Percentiles rank a stretch among this genome's conserved stretches.
These are phyloP conservation scores for Drosophila orena DNA, from an alignment of 1,140 invertebrate species.

Conservation along the genomic window DNA sequence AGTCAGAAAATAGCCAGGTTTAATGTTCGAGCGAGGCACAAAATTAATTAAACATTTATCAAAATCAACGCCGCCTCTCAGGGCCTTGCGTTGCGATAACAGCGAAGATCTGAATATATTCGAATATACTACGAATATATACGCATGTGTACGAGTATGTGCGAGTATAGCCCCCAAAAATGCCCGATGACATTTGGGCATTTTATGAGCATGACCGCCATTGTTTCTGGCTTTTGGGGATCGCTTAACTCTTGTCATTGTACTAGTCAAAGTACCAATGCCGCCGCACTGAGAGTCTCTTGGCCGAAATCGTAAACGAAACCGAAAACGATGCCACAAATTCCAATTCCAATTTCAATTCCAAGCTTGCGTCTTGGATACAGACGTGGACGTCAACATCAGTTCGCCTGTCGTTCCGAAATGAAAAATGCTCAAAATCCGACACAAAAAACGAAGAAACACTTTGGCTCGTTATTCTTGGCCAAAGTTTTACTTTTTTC, in stretches of 20 bases:
- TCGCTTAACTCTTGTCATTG: slow-evolving; percentile 51
- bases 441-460: slow-evolving; percentile 56
- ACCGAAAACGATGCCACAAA: slow-evolving; percentile 60
- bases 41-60: slow-evolving; percentile 84
- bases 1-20: slow-evolving; percentile 80
- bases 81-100: slow-evolving; percentile 39
- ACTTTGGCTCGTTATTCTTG: slow-evolving; percentile 74
- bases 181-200: slow-evolving; percentile 66
- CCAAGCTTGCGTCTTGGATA: slow-evolving; percentile 48
- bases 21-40: slow-evolving; percentile 77
- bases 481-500: slow-evolving; percentile 42
- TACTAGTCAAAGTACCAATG: slow-evolving; percentile 63
- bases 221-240: slow-evolving; percentile 42
- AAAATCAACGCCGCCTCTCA: slow-evolving; percentile 76
- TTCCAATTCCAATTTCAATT: slow-evolving; percentile 63
- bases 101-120: slow-evolving; percentile 15
- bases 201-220: slow-evolving; percentile 65
- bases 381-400: slow-evolving; percentile 76
- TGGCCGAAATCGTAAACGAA: slow-evolving; percentile 34
- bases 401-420: slow-evolving; percentile 77
- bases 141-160: too few relatives aligned
- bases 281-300: slow-evolving; percentile 31
- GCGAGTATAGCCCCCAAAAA: neutral
- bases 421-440: slow-evolving; percentile 76
- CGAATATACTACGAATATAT: neutral